Conservation (phyloP, 2,797 vertebrate genomes). For the Furcifer pardalis region DNA sequence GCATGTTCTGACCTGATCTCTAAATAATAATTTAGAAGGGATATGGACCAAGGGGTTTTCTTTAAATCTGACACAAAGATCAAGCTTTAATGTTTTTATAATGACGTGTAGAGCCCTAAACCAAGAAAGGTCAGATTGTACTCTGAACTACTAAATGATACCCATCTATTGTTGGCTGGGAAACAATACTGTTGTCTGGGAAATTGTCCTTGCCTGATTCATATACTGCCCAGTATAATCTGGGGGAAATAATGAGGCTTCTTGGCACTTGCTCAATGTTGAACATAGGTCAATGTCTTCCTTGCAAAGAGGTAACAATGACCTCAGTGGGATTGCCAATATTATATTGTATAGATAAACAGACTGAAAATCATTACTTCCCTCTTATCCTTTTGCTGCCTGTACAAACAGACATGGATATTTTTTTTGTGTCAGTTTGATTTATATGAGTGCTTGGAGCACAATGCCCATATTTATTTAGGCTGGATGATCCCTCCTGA, state of each 20-base stretch:
- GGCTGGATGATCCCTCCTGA: constrained; percentile 6
- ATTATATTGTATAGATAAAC: constrained; percentile 36
- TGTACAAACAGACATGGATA: constrained; percentile 9
- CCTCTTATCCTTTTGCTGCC: neutral
- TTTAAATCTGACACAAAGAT: neutral
- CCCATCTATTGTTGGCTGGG: constrained; percentile 45
- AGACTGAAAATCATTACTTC: constrained; percentile 37
- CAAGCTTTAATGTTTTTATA: neutral
- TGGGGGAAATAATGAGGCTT: constrained; percentile 60
- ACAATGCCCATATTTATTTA: constrained; percentile 22
- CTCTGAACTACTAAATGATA: constrained; percentile 41
- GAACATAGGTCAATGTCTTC: constrained; percentile 60
- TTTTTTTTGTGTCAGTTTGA: constrained; percentile 10
- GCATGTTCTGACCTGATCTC: neutral
- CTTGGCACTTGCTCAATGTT: constrained; percentile 53
- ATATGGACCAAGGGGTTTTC: neutral
- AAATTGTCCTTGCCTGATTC: constrained; percentile 31
- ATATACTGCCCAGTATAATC: constrained; percentile 36
- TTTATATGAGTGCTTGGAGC: constrained; percentile 18
- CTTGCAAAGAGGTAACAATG: constrained; percentile 43
- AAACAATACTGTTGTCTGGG: constrained; percentile 43
- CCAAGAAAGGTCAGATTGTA: constrained; percentile 54
- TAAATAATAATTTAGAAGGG: neutral
- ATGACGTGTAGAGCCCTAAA: constrained; percentile 22
- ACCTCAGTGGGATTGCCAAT: constrained; percentile 38